phyloP scores from a whole-genome alignment of 2,797 vertebrate species.

The Heteromormyrus szaboi region DNA sequence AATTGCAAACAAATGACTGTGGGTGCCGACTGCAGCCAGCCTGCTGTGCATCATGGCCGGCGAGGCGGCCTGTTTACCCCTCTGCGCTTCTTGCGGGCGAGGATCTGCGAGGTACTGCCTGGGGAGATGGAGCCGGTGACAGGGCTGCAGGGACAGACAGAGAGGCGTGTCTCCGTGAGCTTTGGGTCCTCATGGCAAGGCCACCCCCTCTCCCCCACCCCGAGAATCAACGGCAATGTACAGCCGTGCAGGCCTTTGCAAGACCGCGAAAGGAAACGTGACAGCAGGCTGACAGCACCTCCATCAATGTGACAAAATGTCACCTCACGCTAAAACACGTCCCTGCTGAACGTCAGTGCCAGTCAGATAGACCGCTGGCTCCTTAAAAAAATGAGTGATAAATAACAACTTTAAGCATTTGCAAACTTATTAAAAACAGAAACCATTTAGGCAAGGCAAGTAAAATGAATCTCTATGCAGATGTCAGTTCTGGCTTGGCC shows the following conservation, averaged over 20 bases:
- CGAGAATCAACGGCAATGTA: neutral
- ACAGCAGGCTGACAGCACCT: neutral
- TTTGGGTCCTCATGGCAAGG: neutral
- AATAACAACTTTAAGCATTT: neutral
- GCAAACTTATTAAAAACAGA: neutral
- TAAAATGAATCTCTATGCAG: neutral
- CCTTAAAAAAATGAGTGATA: neutral
- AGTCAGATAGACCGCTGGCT: neutral
- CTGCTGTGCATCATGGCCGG: neutral
- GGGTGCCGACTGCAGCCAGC: neutral
- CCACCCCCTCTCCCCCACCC: neutral
- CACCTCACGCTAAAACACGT: neutral
- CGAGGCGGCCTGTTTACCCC: slow-evolving; percentile 67
- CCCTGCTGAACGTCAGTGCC: neutral
- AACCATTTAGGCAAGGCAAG: neutral
- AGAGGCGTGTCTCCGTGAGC: slow-evolving; percentile 36
- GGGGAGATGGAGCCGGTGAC: slow-evolving; percentile 83
- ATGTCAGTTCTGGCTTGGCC: neutral
- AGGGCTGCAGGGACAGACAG: slow-evolving; percentile 59
- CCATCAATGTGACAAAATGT: neutral
- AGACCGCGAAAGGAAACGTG: neutral
- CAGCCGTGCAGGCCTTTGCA: neutral
- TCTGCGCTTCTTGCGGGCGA: slow-evolving; percentile 89
- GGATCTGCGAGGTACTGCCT: slow-evolving; percentile 79
- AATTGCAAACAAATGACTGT: neutral